Evolutionary conservation across 2,888 invertebrate genomes (phyloP).

Genomic region (Lithophane socia): DNA sequence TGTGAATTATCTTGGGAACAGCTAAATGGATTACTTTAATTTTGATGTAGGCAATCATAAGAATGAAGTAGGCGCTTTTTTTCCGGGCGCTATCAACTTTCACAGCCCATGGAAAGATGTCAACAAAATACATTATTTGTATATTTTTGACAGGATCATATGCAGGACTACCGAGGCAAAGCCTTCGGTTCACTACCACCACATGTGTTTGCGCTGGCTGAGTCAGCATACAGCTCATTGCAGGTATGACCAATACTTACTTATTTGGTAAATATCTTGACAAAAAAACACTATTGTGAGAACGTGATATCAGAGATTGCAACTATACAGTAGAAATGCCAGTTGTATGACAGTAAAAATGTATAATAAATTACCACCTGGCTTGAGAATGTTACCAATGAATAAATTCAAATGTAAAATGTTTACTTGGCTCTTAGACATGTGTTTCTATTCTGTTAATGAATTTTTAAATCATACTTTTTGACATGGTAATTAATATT

Average conservation of each 20-base stretch:
- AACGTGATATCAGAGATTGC: no score
- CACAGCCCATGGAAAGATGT: neutral
- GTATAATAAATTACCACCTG: no score
- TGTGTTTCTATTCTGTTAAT: no score
- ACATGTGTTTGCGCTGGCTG: conserved; percentile 97
- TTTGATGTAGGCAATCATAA: neutral
- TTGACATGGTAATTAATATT: no score
- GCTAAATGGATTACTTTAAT: neutral
- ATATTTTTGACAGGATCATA: conserved; percentile 92
- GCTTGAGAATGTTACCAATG: no score
- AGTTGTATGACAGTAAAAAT: no score
- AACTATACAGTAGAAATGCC: no score
- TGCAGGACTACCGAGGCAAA: conserved; percentile 95
- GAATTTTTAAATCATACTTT: no score
- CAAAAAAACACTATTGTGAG: neutral
- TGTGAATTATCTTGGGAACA: neutral
- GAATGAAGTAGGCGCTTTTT: neutral
- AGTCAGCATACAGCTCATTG: conserved; percentile 95
- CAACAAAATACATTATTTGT: neutral
- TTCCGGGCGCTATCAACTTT: no score
- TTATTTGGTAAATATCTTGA: neutral
- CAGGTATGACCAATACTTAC: conserved; percentile 82
- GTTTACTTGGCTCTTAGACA: no score
- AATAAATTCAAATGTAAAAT: no score
- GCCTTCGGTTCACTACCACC: conserved; percentile 96